Conservation (phyloP, 37 sponge, comb jelly and placozoan species). For the Diacarnus erythraeanus region DNA sequence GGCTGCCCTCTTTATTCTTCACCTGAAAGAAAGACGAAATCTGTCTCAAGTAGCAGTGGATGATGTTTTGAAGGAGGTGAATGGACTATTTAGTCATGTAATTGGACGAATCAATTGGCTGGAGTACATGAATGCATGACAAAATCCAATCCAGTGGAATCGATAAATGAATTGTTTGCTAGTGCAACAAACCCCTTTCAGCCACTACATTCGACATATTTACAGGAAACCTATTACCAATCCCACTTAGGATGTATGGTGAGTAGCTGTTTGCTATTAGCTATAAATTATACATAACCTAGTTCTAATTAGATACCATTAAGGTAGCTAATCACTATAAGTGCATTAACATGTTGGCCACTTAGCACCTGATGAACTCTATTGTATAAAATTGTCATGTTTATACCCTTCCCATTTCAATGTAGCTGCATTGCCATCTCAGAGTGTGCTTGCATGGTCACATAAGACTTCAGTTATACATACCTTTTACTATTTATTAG, state of each 20-base stretch:
- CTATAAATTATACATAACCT: no score
- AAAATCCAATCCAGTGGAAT: background rate
- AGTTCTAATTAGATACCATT: no score
- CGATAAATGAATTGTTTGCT: background rate
- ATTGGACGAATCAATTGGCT: conserved; percentile 15
- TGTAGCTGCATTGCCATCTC: background rate
- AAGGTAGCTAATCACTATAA: no score
- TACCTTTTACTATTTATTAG: background rate
- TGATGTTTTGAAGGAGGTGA: background rate
- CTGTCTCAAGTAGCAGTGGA: conserved; percentile 3
- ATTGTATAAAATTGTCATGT: background rate
- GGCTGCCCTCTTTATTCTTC: conserved; percentile 8
- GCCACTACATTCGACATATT: background rate
- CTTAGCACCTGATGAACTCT: background rate
- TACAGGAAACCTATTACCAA: conserved; percentile 9
- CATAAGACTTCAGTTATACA: no score
- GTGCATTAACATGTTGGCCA: no score
- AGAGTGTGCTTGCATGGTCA: no score
- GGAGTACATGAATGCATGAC: conserved; percentile 10
- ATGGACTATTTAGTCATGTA: background rate
- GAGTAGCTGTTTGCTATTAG: background rate
- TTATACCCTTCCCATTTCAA: background rate
- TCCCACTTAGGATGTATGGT: background rate
- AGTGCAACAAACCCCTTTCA: background rate
- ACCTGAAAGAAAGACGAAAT: conserved; percentile 4